Conservation (phyloP, 2,113 vertebrate species). For the Amblyornis subalaris region DNA sequence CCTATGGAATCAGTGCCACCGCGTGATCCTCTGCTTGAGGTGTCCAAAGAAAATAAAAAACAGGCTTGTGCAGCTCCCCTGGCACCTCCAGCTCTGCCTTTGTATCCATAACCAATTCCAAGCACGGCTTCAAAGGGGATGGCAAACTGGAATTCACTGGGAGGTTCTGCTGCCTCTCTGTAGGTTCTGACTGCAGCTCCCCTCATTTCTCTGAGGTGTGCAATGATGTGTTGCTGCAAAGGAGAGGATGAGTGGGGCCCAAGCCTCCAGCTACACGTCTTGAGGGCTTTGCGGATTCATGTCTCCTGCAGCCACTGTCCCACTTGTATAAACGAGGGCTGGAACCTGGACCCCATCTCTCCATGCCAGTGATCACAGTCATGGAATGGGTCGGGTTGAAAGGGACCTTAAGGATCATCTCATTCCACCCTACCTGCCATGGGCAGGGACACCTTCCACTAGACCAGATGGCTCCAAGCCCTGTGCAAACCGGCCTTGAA, state of each 20-base stretch:
- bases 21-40: not conserved
- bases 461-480: not conserved
- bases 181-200: not conserved
- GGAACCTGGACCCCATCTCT: not conserved
- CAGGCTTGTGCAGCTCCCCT: not conserved
- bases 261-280: not conserved
- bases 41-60: not conserved
- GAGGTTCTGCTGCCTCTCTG: not conserved
- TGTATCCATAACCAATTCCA: not conserved
- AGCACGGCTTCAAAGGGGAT: not conserved
- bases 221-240: not conserved
- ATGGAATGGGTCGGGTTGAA: not conserved
- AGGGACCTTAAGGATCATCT: not conserved
- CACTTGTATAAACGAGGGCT: accelerated
- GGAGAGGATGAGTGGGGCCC: accelerated
- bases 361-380: accelerated
- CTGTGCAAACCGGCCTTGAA: not conserved
- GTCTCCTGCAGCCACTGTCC: not conserved
- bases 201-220: accelerated
- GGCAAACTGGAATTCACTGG: not conserved
- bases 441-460: not conserved
- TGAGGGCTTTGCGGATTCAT: accelerated
- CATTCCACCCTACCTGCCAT: not conserved
- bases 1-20: accelerated
- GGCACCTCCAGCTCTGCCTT: not conserved